phyloP scores from a whole-genome alignment of 2,797 vertebrate genomes.

The Gymnothorax reevesii region DNA sequence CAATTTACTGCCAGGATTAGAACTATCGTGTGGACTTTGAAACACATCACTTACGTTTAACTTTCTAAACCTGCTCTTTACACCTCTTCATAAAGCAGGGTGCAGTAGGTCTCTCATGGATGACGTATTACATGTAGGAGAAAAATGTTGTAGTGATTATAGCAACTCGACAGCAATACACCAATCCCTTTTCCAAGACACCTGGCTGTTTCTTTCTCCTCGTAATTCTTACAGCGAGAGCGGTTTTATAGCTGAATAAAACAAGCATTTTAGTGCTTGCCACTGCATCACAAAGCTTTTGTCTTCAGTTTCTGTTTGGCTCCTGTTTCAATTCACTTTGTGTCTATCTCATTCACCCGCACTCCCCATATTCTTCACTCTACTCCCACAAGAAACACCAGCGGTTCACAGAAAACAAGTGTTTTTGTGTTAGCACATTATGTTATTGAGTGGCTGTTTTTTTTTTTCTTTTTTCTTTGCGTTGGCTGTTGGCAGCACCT shows the following conservation, averaged over 20 bases:
- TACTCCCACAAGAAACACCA: not conserved
- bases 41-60: too few species aligned
- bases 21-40: too few species aligned
- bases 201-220: not conserved
- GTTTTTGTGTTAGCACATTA: constrained; percentile 3
- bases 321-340: not conserved
- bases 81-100: too few species aligned
- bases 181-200: not conserved
- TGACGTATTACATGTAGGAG: too few species aligned
- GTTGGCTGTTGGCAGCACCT: not conserved
- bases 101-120: too few species aligned
- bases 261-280: not conserved
- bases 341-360: not conserved
- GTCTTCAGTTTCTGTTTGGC: not conserved
- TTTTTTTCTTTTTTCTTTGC: not conserved
- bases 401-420: not conserved
- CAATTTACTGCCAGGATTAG: too few species aligned
- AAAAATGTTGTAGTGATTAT: too few species aligned
- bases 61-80: too few species aligned
- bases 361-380: not conserved
- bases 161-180: too few species aligned
- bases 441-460: constrained; percentile 14
- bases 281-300: not conserved
- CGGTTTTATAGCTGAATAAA: not conserved
- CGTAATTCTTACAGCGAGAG: not conserved